A percentile compares a stretch with the other conserved stretches of the same genome.
Conservation (phyloP, 2,797 vertebrate genomes). For the Apogon talboti region DNA sequence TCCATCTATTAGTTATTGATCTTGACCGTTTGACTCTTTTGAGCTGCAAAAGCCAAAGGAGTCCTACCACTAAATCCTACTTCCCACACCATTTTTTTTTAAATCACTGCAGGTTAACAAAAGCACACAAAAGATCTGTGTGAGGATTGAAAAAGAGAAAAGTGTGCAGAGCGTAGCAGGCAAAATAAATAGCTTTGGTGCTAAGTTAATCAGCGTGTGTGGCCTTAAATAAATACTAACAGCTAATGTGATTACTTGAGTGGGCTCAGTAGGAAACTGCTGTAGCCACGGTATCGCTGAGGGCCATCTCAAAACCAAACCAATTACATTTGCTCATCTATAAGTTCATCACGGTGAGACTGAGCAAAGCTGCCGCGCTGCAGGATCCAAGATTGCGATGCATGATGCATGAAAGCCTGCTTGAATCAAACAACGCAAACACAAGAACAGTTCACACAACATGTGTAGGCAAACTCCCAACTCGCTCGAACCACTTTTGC, state of each 20-base stretch:
- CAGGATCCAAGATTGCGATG: background rate
- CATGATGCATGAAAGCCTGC: background rate
- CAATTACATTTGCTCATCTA: constrained; percentile 20
- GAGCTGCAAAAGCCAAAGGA: background rate
- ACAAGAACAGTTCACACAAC: background rate
- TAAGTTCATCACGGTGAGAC: background rate
- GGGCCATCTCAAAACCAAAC: constrained; percentile 14
- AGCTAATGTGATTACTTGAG: constrained; percentile 10
- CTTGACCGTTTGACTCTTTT: background rate
- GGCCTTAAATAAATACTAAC: constrained; percentile 26
- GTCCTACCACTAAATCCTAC: background rate
- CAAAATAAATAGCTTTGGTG: constrained; percentile 1
- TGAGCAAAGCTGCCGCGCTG: background rate
- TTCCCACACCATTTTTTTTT: background rate
- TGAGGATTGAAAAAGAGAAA: background rate
- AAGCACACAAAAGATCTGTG: background rate
- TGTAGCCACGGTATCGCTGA: background rate
- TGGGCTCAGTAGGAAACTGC: constrained; percentile 9
- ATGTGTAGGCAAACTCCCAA: no score
- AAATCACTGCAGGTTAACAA: background rate
- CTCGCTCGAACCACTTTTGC: background rate
- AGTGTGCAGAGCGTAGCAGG: background rate
- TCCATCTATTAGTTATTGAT: background rate
- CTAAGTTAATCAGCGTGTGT: constrained; percentile 7
- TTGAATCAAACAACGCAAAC: background rate